Base-by-base conservation (phyloP, 2,888 invertebrate species). In the Drosophila mimetica region DNA sequence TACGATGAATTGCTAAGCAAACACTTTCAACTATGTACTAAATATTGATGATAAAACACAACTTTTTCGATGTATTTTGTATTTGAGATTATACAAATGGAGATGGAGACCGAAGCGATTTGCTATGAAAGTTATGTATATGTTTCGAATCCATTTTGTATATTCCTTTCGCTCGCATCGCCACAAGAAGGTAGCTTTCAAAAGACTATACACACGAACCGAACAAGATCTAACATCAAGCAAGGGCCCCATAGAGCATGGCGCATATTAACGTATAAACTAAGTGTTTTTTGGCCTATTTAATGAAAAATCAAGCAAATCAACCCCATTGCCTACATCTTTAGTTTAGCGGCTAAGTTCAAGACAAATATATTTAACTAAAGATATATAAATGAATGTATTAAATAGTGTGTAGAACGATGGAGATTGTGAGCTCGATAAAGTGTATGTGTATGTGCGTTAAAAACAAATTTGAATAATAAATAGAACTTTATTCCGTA, bases 331-430 rank as follows among this genome's bases (percentile, higher is more conserved):
- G 87, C 79, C 79, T 87, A 74, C 39, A 70, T 78, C 71, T 82
- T 85, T 85, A 85, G 82, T 85, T 86, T 79, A 83, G 85, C 71
- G 32, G 69, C 67, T 86, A 82, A 86, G 86, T 86, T 82, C 86
- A 81, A 84, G 85, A 82, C 75, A 81, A 81, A 75, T 55, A 58
- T 70, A 53, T 48, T 46, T 52, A 71, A 60, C 60, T 51, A 53
- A 54, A 53, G 36, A 69, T 51, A 67, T 69, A 46, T 67, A 39
- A 22, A 80, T 71, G 65, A 75, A 79, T 86, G 82, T 84, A 86
- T 86, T 83, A 86, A 83, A 77, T 83, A 86, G 82, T 85, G 58
- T 85, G 77, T 83, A 83, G 86, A 74, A 57, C 37, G 69, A 61
- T 48, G 53, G 34, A 41, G 59, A 14, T 64, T 46, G 48, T 32